Evolutionary conservation across 1,140 invertebrate species (phyloP).

Genomic region (Drosophila aff.): DNA sequence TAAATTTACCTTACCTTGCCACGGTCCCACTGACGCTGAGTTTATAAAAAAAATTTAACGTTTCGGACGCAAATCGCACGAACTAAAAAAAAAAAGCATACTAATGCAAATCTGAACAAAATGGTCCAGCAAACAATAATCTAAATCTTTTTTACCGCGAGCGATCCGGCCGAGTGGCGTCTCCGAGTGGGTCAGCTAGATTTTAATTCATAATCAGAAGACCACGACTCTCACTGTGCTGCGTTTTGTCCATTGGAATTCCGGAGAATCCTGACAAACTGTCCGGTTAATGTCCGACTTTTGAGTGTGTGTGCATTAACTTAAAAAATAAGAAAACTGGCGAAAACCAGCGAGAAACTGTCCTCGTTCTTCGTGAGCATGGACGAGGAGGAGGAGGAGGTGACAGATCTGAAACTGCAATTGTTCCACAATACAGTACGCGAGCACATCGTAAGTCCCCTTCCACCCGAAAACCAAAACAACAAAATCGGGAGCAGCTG

Average conservation of each 20-base stretch:
- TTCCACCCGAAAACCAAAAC: slow-evolving; percentile 26
- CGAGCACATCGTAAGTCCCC: slow-evolving; percentile 94
- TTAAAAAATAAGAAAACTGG: slow-evolving; percentile 56
- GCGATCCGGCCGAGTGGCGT: not conserved
- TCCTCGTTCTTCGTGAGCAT: slow-evolving; percentile 69
- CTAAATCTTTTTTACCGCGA: slow-evolving; percentile 13
- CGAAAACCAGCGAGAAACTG: slow-evolving; percentile 64
- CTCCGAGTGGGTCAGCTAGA: not conserved
- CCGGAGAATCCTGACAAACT: not conserved
- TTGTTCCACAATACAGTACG: slow-evolving; percentile 96
- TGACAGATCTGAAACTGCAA: slow-evolving; percentile 91
- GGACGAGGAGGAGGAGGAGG: slow-evolving; percentile 87
- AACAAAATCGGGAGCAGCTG: slow-evolving; percentile 35
- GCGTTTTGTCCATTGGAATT: slow-evolving; percentile 31
- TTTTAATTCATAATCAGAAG: slow-evolving; percentile 30
- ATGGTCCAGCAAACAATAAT: slow-evolving; percentile 12
- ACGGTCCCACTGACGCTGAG: slow-evolving; percentile 10
- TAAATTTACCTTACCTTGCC: not conserved
- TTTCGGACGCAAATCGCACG: slow-evolving; percentile 21
- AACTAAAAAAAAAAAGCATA: not conserved
- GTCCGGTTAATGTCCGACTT: slow-evolving; percentile 2
- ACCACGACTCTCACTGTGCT: not conserved
- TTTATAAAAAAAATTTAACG: slow-evolving; percentile 27
- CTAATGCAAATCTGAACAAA: slow-evolving; percentile 3
- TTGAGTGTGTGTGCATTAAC: slow-evolving; percentile 13